These are phyloP conservation scores for Murina feae DNA, from an alignment of 2,113 vertebrate species.

Conservation along the genomic window DNA sequence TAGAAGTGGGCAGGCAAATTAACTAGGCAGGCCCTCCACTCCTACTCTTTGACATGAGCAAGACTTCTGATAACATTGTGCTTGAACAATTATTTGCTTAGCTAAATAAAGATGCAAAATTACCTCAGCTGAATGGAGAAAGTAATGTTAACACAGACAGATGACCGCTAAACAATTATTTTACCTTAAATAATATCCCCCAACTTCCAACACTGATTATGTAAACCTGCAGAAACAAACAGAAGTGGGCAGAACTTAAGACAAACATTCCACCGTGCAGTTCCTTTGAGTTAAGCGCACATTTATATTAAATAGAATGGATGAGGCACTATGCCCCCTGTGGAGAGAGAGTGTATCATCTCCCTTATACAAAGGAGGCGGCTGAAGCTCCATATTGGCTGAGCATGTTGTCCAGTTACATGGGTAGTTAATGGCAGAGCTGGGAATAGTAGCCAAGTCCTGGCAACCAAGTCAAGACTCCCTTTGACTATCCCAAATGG, in stretches of 20 bases:
- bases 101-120: not conserved
- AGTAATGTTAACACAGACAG: not conserved
- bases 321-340: not conserved
- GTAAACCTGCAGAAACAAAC: not conserved
- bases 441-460: not conserved
- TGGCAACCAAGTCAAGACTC: not conserved
- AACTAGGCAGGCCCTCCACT: not conserved
- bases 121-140: not conserved
- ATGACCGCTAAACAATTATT: not conserved
- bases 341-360: not conserved
- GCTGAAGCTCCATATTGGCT: not conserved
- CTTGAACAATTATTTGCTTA: not conserved
- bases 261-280: not conserved
- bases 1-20: not conserved
- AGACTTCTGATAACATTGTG: not conserved
- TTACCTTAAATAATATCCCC: not conserved
- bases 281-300: not conserved
- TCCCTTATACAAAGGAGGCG: not conserved
- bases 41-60: not conserved
- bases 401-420: not conserved
- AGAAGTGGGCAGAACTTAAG: not conserved
- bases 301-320: not conserved
- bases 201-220: not conserved
- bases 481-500: not conserved
- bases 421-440: not conserved